Evolutionary conservation across 2,113 vertebrate species (phyloP).

Genomic region (Paratilapia polleni): DNA sequence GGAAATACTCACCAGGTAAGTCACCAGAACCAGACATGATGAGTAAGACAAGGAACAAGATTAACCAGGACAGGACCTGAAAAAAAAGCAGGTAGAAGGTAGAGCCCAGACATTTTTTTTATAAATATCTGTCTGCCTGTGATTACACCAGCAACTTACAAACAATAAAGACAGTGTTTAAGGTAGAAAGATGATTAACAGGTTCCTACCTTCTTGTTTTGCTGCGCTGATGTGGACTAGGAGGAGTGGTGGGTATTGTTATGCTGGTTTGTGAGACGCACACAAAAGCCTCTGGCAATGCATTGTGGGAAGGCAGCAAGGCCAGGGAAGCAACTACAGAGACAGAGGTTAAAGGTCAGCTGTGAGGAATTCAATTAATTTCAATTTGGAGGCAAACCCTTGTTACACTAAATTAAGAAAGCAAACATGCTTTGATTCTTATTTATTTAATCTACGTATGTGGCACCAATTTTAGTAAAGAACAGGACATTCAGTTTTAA

Average conservation of each 20-base stretch:
- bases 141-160: neutral
- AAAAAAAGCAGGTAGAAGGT: neutral
- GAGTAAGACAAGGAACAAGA: neutral
- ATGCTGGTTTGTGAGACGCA: slow-evolving; percentile 14
- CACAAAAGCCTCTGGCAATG: slow-evolving; percentile 43
- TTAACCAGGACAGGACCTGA: slow-evolving; percentile 25
- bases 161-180: neutral
- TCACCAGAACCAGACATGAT: slow-evolving; percentile 71
- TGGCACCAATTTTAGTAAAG: neutral
- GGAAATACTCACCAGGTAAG: slow-evolving; percentile 54
- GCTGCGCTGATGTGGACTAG: slow-evolving; percentile 12
- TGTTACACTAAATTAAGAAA: neutral
- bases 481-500: too few relatives aligned
- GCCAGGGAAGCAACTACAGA: slow-evolving; percentile 43
- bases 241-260: slow-evolving; percentile 17
- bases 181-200: fast-evolving
- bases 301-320: slow-evolving; percentile 66
- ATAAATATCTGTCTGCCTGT: neutral
- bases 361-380: neutral
- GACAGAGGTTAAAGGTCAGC: slow-evolving; percentile 17
- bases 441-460: neutral
- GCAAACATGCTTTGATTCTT: fast-evolving
- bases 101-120: neutral
- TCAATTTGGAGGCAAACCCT: neutral
- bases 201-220: slow-evolving; percentile 18